Percentiles rank a stretch among this genome's conserved stretches.
These are phyloP conservation scores for Monoplex corrugatus DNA, from an alignment of 2,888 invertebrate genomes.

Conservation along the genomic window DNA sequence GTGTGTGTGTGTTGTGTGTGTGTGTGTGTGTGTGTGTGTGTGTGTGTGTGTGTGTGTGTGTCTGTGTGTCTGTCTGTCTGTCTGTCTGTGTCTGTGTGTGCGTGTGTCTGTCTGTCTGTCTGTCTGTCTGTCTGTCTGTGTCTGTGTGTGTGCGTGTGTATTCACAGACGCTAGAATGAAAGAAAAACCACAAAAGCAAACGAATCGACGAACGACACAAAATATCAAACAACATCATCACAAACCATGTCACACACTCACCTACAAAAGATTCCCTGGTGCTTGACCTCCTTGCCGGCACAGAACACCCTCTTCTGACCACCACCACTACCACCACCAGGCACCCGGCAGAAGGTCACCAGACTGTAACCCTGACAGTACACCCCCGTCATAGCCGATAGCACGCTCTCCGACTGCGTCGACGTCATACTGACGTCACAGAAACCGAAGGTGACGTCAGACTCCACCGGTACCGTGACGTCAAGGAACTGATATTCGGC, in stretches of 20 bases:
- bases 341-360: constrained; percentile 42
- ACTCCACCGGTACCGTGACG: constrained; percentile 44
- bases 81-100: not conserved
- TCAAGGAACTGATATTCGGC: constrained; percentile 49
- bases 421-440: not conserved
- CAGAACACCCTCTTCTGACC: constrained; percentile 14
- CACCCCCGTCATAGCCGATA: constrained; percentile 14
- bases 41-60: not conserved
- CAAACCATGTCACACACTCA: constrained; percentile 8
- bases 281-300: constrained; percentile 21
- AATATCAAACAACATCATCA: not conserved
- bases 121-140: too few species aligned
- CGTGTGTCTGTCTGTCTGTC: not conserved
- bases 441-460: constrained; percentile 44
- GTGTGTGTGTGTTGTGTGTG: too few species aligned
- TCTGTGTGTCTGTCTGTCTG: not conserved
- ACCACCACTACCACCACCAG: not conserved
- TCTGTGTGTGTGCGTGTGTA: too few species aligned
- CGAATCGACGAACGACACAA: too few species aligned
- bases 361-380: constrained; percentile 46
- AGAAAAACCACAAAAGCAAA: too few species aligned
- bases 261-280: constrained; percentile 48
- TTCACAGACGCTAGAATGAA: too few species aligned
- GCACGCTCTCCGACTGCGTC: not conserved
- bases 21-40: not conserved